These are phyloP conservation scores for Gila robusta DNA, from an alignment of 2,797 vertebrate species.

Conservation along the genomic window DNA sequence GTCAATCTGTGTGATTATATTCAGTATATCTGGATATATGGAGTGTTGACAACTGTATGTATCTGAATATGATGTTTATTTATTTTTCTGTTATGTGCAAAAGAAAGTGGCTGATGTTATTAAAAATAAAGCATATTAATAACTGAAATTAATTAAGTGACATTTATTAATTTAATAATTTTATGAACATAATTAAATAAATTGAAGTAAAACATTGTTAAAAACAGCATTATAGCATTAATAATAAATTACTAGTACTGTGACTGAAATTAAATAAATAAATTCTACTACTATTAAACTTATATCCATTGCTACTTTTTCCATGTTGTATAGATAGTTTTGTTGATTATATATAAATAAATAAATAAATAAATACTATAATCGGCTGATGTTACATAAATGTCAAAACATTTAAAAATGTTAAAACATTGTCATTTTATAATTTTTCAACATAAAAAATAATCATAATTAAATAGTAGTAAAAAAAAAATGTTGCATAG, in stretches of 20 bases:
- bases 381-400: background rate
- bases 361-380: background rate
- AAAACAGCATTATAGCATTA: background rate
- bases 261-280: background rate
- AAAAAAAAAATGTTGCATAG: background rate
- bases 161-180: background rate
- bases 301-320: background rate
- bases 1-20: conserved; percentile 39
- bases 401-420: background rate
- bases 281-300: background rate
- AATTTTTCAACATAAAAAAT: background rate
- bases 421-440: background rate
- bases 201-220: background rate
- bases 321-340: background rate
- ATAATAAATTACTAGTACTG: background rate
- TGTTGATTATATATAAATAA: background rate
- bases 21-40: background rate
- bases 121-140: background rate
- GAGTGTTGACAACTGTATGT: conserved; percentile 14
- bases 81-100: background rate
- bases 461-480: background rate
- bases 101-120: background rate
- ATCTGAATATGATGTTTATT: conserved; percentile 3
- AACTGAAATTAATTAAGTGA: background rate
- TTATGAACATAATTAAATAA: background rate